phyloP scores from a whole-genome alignment of 2,888 invertebrate species.

The Alitta virens region DNA sequence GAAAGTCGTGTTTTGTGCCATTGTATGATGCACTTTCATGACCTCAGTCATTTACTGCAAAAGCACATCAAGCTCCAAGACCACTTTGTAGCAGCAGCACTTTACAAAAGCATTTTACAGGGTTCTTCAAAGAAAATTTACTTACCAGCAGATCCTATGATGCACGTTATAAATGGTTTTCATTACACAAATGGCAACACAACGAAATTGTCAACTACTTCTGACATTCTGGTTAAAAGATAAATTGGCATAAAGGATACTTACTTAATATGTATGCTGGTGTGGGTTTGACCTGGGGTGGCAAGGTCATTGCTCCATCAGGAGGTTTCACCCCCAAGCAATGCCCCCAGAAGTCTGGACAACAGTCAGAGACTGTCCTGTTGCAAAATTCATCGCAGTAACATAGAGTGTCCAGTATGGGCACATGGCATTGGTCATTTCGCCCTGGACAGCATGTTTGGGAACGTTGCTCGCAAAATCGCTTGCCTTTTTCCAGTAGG shows the following conservation, averaged over 20 bases:
- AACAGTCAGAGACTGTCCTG: constrained; percentile 76
- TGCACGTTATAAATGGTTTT: too few relatives aligned
- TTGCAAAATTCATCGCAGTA: constrained; percentile 95
- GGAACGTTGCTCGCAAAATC: constrained; percentile 9
- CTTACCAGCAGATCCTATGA: too few relatives aligned
- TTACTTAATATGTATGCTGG: not conserved
- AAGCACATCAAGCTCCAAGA: too few relatives aligned
- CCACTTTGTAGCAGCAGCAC: too few relatives aligned
- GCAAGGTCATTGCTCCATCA: constrained; percentile 9
- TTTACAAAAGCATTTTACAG: too few relatives aligned
- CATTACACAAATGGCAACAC: too few relatives aligned
- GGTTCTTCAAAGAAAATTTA: too few relatives aligned
- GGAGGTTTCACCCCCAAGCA: constrained; percentile 63
- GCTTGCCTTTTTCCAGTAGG: not conserved
- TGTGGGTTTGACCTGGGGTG: not conserved
- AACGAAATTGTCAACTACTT: too few relatives aligned
- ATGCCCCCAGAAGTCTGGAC: constrained; percentile 81
- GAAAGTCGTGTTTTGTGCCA: too few relatives aligned
- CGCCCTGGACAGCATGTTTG: constrained; percentile 66
- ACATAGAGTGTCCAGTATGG: constrained; percentile 78
- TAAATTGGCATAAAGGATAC: not conserved
- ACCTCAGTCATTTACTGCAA: too few relatives aligned
- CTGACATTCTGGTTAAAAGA: too few relatives aligned
- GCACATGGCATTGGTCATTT: constrained; percentile 77
- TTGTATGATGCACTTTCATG: too few relatives aligned